phyloP scores from a whole-genome alignment of 2,888 invertebrate genomes.

The Aradus depressus region DNA sequence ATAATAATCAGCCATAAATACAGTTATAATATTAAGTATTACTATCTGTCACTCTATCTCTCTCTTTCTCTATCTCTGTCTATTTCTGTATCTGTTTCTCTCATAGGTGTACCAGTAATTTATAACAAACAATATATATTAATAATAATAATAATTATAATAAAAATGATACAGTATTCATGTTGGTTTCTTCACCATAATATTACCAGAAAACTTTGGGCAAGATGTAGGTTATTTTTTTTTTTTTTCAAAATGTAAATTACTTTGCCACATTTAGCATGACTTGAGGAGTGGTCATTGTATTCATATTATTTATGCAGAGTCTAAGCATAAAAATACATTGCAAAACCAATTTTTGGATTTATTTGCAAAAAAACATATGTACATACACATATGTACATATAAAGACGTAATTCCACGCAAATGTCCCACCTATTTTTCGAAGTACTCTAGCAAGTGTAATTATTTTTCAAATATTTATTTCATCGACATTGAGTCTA shows the following conservation, averaged over 20 bases:
- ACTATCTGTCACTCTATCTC: constrained; percentile 17
- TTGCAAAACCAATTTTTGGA: constrained; percentile 21
- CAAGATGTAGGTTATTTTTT: constrained; percentile 21
- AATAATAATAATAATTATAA: no score
- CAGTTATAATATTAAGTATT: constrained; percentile 29
- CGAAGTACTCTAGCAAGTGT: no score
- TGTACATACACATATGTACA: no score
- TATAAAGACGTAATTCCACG: no score
- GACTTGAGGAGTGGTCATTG: constrained; percentile 25
- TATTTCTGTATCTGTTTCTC: constrained; percentile 22
- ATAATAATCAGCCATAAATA: constrained; percentile 28
- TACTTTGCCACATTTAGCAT: constrained; percentile 19
- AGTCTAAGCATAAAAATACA: constrained; percentile 19
- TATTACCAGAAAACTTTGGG: constrained; percentile 16
- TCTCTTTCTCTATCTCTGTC: constrained; percentile 11
- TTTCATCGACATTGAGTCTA: no score
- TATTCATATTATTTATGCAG: constrained; percentile 14
- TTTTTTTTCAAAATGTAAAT: constrained; percentile 24
- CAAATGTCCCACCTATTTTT: no score
- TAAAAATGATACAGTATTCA: constrained; percentile 27
- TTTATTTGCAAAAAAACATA: no score
- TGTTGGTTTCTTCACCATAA: constrained; percentile 29
- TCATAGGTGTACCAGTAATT: constrained; percentile 31
- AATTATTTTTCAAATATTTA: no score
- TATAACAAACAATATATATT: no score